Conservation (phyloP, 1,140 invertebrate species). For the Goniozus legneri region DNA sequence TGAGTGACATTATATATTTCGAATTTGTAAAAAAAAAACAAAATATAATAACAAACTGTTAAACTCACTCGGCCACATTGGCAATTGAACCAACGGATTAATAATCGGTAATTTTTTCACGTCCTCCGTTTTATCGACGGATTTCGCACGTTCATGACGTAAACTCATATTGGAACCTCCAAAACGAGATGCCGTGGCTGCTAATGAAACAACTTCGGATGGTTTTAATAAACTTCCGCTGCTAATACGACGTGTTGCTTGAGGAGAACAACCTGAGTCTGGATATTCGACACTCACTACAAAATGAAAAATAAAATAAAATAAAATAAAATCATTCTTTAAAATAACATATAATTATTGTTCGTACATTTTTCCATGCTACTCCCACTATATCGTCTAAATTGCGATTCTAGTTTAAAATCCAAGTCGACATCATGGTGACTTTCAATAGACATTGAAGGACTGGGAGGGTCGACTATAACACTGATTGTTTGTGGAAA, state of each 20-base stretch:
- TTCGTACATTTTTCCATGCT: conserved; percentile 48
- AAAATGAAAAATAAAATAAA: conserved; percentile 8
- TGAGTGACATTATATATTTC: background rate
- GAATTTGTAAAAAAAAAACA: conserved; percentile 2
- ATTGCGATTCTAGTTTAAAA: conserved; percentile 27
- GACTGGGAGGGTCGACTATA: conserved; percentile 50
- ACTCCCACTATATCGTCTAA: conserved; percentile 31
- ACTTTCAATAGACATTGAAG: conserved; percentile 48
- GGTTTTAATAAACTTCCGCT: conserved; percentile 73
- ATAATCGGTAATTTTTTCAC: conserved; percentile 81
- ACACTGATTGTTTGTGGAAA: conserved; percentile 47
- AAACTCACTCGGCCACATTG: conserved; percentile 82
- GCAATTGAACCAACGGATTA: conserved; percentile 80
- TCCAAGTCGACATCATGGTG: conserved; percentile 33
- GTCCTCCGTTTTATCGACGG: conserved; percentile 56
- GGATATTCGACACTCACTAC: conserved; percentile 46
- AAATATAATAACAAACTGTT: conserved; percentile 14
- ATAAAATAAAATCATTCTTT: background rate
- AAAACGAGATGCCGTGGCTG: conserved; percentile 57
- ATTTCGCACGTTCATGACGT: conserved; percentile 48
- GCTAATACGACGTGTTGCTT: conserved; percentile 73
- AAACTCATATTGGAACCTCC: conserved; percentile 46
- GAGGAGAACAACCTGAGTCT: conserved; percentile 60
- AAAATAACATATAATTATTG: background rate
- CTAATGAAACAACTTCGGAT: conserved; percentile 57